These are phyloP conservation scores for Galerucella pusilla DNA, from an alignment of 2,888 invertebrate genomes.

Conservation along the genomic window DNA sequence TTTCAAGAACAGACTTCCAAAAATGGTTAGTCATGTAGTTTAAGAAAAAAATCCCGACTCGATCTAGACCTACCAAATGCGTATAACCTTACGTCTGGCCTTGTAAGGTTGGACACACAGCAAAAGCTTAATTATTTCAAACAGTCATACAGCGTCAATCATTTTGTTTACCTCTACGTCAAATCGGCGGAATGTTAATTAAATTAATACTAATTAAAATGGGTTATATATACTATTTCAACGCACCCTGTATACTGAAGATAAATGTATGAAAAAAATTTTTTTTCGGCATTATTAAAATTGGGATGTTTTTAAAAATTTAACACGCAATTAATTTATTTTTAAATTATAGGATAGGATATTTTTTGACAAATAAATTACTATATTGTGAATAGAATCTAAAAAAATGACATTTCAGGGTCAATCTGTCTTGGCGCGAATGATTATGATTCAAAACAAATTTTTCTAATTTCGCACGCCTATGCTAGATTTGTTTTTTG, in stretches of 20 bases:
- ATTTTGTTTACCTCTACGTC: no score
- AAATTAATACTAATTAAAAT: no score
- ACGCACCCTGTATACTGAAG: neutral
- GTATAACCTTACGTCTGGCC: conserved; percentile 22
- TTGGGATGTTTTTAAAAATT: conserved; percentile 1
- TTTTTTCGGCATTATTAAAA: conserved; percentile 6
- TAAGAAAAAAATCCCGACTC: conserved; percentile 3
- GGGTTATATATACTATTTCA: neutral
- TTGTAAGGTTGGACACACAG: conserved; percentile 13
- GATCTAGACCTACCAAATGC: conserved; percentile 14
- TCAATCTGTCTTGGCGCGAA: no score
- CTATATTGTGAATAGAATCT: no score
- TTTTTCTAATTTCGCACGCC: no score
- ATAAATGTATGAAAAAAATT: neutral
- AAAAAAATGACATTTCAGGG: no score
- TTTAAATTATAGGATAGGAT: no score
- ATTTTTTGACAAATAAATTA: no score
- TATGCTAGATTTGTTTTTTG: no score
- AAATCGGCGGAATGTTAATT: no score
- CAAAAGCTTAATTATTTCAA: neutral
- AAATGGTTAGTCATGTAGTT: conserved; percentile 10
- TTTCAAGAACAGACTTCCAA: conserved; percentile 10
- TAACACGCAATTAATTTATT: neutral
- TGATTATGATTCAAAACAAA: no score
- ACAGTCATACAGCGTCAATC: no score